These are phyloP conservation scores for Sabellastarte sp. DNA, from an alignment of 2,888 invertebrate genomes.

Conservation along the genomic window DNA sequence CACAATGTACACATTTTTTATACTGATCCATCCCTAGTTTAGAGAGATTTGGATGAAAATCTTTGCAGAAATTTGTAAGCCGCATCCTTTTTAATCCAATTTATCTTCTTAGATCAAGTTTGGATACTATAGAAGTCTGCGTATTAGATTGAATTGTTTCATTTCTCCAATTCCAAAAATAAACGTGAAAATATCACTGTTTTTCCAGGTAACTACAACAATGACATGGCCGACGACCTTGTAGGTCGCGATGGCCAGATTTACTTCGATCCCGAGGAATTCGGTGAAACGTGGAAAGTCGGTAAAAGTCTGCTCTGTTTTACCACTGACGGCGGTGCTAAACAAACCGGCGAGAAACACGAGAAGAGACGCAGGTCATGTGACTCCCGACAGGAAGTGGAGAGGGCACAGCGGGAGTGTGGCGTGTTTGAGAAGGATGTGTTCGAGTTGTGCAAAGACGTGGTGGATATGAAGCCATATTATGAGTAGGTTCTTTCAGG, in stretches of 20 bases:
- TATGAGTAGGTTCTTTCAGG: not conserved
- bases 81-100: no score
- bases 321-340: not conserved
- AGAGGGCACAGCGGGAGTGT: not conserved
- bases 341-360: not conserved
- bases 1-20: no score
- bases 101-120: no score
- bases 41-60: no score
- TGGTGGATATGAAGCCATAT: not conserved
- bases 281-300: slow-evolving; percentile 88
- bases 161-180: no score
- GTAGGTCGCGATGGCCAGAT: slow-evolving; percentile 58
- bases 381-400: no score
- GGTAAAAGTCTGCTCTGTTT: slow-evolving; percentile 67
- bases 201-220: slow-evolving; percentile 74
- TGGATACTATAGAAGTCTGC: no score
- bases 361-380: no score
- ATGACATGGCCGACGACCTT: slow-evolving; percentile 80
- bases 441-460: not conserved
- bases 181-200: no score
- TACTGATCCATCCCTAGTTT: no score
- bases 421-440: not conserved
- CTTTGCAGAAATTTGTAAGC: no score
- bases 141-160: no score
- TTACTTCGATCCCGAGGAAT: slow-evolving; percentile 69